Percentiles rank a stretch among this genome's conserved stretches.
These are phyloP conservation scores for Rhabdophis nuchalis DNA, from an alignment of 2,797 vertebrate genomes.

Conservation along the genomic window DNA sequence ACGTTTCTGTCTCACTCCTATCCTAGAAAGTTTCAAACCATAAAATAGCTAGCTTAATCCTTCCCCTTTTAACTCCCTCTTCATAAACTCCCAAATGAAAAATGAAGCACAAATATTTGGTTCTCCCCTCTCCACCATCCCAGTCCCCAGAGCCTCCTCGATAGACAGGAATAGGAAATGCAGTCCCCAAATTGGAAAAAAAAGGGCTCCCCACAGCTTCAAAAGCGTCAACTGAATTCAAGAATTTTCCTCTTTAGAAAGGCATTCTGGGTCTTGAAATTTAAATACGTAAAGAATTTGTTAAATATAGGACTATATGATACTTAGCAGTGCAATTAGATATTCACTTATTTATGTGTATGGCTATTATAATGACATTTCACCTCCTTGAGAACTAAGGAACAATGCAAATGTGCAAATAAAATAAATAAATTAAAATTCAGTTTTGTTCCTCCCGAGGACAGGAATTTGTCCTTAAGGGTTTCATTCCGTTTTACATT, in stretches of 20 bases:
- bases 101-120: neutral
- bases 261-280: neutral
- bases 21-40: neutral
- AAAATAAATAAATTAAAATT: neutral
- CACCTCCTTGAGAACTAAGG: neutral
- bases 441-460: neutral
- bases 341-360: neutral
- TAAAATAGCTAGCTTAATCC: neutral
- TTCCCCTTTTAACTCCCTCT: neutral
- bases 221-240: neutral
- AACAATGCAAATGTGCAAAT: neutral
- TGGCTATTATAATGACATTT: neutral
- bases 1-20: neutral
- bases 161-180: neutral
- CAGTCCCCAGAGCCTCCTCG: neutral
- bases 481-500: constrained; percentile 37
- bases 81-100: neutral
- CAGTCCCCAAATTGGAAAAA: neutral
- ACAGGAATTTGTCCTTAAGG: constrained; percentile 2
- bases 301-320: neutral
- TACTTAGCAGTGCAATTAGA: neutral
- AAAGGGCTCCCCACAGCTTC: neutral
- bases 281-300: neutral
- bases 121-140: neutral
- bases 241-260: neutral